A percentile compares a stretch with the other conserved stretches of the same genome.
Evolutionary conservation across 2,888 invertebrate species (phyloP).

Genomic region (Eristalis pertinax): DNA sequence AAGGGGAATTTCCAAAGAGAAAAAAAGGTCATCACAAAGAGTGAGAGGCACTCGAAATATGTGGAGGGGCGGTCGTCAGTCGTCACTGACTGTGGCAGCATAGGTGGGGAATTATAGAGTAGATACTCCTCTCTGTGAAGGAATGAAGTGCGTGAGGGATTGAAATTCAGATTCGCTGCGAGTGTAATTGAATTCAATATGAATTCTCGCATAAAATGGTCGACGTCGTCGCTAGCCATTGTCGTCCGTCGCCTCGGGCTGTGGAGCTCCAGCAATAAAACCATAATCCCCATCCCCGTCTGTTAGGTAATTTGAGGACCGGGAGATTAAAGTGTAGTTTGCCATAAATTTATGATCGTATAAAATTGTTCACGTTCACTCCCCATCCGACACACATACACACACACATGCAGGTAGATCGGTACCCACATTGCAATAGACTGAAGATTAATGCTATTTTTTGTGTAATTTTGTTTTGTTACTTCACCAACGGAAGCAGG

Average conservation of each 20-base stretch:
- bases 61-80: constrained; percentile 4
- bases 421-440: constrained; percentile 4
- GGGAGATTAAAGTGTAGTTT: constrained; percentile 3
- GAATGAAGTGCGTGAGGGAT: constrained; percentile 42
- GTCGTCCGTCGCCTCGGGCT: not conserved
- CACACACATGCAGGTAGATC: not conserved
- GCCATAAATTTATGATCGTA: constrained; percentile 6
- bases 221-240: constrained; percentile 7
- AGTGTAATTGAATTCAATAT: constrained; percentile 45
- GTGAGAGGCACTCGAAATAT: constrained; percentile 25
- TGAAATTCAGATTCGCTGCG: constrained; percentile 24
- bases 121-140: not conserved
- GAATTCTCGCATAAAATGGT: constrained; percentile 45
- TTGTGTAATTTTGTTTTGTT: constrained; percentile 3
- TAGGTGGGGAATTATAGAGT: constrained; percentile 11
- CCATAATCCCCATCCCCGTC: constrained; percentile 1
- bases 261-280: constrained; percentile 21
- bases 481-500: constrained; percentile 54
- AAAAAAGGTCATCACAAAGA: constrained; percentile 30
- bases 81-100: not conserved
- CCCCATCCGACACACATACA: not conserved
- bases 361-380: not conserved
- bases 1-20: constrained; percentile 53
- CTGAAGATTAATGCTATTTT: not conserved
- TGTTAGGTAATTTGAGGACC: not conserved